Evolutionary conservation across 1,140 invertebrate species (phyloP), one percentile per base, ranked within the genome.

Genomic region (Caenorhabditis briggsae): DNA sequence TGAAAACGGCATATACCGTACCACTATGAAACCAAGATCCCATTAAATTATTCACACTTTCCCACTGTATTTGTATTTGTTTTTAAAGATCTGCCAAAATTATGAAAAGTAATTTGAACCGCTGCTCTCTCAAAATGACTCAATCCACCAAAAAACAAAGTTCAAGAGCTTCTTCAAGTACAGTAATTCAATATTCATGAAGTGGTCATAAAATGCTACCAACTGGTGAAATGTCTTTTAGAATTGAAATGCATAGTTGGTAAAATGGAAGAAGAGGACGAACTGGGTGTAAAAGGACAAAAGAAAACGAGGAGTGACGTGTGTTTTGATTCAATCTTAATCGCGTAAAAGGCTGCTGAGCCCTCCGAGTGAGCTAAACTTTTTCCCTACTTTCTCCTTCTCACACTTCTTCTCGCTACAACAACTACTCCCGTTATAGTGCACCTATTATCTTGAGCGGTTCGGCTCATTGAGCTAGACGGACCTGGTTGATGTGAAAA

Each of bases 241-340:
- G 64, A 78, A 50, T 78, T n/a, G 70, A 50, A 78, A 78, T 50
- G 70, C 46, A 78, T 78, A 50, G 70, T 78, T 78, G 11, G 41
- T 3, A 20, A 14, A 5, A 9, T 14, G 18, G 20, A 50, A n/a
- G 9, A 23, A 50, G n/a, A 78, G 20, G 46, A 78, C 46, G 18
- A 70, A 43, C 65, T 11, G 41, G 41, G 61, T 64, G 61, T 64
- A 78, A 78, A 50, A 78, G 46, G 70, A 78, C n/a, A 25, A 50
- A 14, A 23, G 14, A 78, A 50, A n/a, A 53, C 20, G 23, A 48
- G 53, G 46, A 78, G 46, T 78, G 70, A 78, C 70, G 70, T 78
- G 23, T 78, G 70, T 78, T 78, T 78, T 78, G 70, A 78, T 70
- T 70, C 64, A 70, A 70, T 78, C 70, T 78, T 78, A 78, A 78